phyloP scores from a whole-genome alignment of 1,140 invertebrate species.

The Drosophila persimilis region DNA sequence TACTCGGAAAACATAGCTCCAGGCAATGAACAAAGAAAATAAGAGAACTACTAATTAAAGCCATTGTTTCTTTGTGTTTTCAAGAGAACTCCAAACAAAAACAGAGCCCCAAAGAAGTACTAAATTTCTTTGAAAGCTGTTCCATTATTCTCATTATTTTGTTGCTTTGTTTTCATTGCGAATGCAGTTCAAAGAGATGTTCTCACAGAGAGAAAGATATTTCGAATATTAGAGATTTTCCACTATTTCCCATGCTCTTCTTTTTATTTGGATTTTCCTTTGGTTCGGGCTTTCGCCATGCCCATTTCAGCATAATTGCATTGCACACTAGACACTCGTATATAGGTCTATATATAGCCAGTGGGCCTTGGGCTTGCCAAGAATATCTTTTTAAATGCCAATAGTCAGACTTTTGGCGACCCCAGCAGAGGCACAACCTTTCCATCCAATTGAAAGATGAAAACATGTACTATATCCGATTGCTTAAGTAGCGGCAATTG shows the following conservation, averaged over 20 bases:
- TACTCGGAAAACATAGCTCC: too few relatives aligned
- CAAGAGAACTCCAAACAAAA: too few relatives aligned
- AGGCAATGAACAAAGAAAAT: too few relatives aligned
- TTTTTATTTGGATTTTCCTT: conserved; percentile 4
- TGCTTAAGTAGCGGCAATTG: conserved; percentile 37
- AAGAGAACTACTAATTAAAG: neutral
- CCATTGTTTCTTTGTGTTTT: neutral
- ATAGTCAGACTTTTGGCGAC: conserved; percentile 27
- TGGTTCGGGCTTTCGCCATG: neutral
- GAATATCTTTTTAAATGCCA: conserved; percentile 46
- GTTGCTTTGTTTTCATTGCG: too few relatives aligned
- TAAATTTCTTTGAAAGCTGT: too few relatives aligned
- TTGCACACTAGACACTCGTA: conserved; percentile 6
- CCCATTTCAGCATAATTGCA: conserved; percentile 41
- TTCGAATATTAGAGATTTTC: neutral
- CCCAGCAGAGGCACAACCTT: conserved; percentile 14
- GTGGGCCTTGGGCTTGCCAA: conserved; percentile 38
- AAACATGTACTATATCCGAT: neutral
- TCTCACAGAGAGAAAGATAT: too few relatives aligned
- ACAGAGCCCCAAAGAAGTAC: too few relatives aligned
- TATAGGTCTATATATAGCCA: conserved; percentile 29
- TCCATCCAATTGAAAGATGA: conserved; percentile 33
- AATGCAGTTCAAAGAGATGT: too few relatives aligned
- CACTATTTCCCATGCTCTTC: neutral
- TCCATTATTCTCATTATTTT: too few relatives aligned